Base-by-base conservation (phyloP, 2,113 vertebrate genomes). In the Nesospiza acunhae region DNA sequence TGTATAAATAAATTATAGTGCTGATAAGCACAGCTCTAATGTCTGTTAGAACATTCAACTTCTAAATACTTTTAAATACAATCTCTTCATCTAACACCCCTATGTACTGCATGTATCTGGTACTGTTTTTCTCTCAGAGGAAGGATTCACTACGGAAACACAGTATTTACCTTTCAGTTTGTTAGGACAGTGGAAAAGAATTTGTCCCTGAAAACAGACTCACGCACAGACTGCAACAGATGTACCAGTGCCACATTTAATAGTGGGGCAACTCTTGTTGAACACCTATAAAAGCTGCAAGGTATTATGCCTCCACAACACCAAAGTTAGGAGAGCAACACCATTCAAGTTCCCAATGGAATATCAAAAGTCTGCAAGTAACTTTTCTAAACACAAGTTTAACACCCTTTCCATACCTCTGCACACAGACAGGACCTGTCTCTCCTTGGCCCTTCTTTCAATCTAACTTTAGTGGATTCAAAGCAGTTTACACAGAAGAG, bases 401-500 rank as follows among this genome's bases (percentile, higher is more conserved):
- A 94, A 72, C 15, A 85, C 30, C 33, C 13, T 87, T 75, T 68
- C 63, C 69, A 37, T 44, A 78, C 30, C 24, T 93, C 10, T 68
- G 69, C n/a, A 66, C 58, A 81, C n/a, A 89, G 47, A 44, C 23
- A n/a, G 41, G 33, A 87, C 20, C 64, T 69, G 58, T 37, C 39
- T 49, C 58, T 37, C 37, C 35, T 44, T 37, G 74, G 39, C 52
- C 89, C 52, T 83, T 66, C 47, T 75, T 68, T 52, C 69, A 56
- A 26, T 2, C 11, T 39, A 81, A 46, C 55, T 59, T 42, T 1
- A 66, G 23, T 0, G 0, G 6, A 59, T 67, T 81, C 60, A 67
- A 42, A 59, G 31, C 18, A 44, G 24, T 52, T 83, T 53, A 58
- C 6, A 1, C 5, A 76, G 53, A 78, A 76, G 10, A 77, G 35